phyloP scores from a whole-genome alignment of 1,140 invertebrate species.

The Scaptomyza graminum region DNA sequence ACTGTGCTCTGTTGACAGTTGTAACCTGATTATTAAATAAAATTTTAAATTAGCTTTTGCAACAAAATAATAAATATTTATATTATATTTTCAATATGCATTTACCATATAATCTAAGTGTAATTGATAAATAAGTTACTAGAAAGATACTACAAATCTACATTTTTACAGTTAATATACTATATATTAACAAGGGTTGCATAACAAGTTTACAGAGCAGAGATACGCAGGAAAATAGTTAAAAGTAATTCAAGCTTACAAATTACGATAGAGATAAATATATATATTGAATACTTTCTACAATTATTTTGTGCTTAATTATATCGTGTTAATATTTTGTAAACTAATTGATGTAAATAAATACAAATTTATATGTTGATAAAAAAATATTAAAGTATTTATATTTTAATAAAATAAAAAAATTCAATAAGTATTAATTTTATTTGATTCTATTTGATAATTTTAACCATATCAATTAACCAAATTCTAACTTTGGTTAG shows the following conservation, averaged over 20 bases:
- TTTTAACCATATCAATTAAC: no score
- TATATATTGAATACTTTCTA: neutral
- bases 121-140: neutral
- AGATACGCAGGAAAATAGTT: neutral
- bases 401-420: no score
- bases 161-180: constrained; percentile 56
- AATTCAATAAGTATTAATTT: no score
- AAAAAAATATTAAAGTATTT: no score
- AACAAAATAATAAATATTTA: neutral
- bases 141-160: constrained; percentile 26
- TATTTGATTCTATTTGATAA: no score
- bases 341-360: no score
- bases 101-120: constrained; percentile 7
- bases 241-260: constrained; percentile 7
- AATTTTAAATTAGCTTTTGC: constrained; percentile 23
- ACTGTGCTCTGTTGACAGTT: constrained; percentile 72
- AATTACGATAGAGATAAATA: neutral
- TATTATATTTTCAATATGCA: neutral
- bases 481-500: neutral
- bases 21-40: constrained; percentile 55
- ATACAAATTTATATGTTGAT: no score
- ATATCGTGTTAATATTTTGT: neutral
- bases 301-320: neutral
- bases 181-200: constrained; percentile 47
- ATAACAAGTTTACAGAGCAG: constrained; percentile 41